Percentiles rank a stretch among this genome's conserved stretches.
These are phyloP conservation scores for Rhyacophila evoluta DNA, from an alignment of 2,888 invertebrate species.

Conservation along the genomic window DNA sequence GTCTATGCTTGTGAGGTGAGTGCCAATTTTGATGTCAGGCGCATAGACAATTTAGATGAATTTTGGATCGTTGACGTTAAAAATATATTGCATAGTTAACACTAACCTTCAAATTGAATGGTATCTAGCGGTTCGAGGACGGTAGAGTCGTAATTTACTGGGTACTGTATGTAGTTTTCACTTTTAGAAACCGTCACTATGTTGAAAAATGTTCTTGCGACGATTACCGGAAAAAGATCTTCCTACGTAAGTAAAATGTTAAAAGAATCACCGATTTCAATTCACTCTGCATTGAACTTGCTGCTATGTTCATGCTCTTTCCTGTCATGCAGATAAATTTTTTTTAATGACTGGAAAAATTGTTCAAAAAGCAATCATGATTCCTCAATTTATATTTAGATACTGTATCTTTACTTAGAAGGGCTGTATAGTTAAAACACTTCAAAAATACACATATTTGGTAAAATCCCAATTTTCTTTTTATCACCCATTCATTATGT, in stretches of 20 bases:
- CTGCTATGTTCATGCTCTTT: not conserved
- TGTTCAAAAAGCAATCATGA: no score
- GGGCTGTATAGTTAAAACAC: no score
- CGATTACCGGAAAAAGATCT: not conserved
- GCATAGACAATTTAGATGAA: no score
- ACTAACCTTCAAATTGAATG: not conserved
- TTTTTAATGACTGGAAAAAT: no score
- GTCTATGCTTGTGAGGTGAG: no score
- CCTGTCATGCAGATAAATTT: not conserved
- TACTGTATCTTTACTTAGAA: no score
- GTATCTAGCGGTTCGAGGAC: not conserved
- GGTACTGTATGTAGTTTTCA: not conserved
- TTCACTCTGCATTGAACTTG: not conserved
- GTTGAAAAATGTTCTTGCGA: not conserved
- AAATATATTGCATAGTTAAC: not conserved
- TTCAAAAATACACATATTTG: no score
- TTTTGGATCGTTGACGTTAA: no score
- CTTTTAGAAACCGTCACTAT: not conserved
- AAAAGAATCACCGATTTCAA: not conserved
- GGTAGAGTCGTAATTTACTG: not conserved
- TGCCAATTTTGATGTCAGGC: no score
- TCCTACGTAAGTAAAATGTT: constrained; percentile 4
- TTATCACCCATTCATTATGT: no score
- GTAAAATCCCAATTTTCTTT: no score
- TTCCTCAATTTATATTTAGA: no score